These are phyloP conservation scores for Ammospiza caudacuta DNA, from an alignment of 2,113 vertebrate species.

Conservation along the genomic window DNA sequence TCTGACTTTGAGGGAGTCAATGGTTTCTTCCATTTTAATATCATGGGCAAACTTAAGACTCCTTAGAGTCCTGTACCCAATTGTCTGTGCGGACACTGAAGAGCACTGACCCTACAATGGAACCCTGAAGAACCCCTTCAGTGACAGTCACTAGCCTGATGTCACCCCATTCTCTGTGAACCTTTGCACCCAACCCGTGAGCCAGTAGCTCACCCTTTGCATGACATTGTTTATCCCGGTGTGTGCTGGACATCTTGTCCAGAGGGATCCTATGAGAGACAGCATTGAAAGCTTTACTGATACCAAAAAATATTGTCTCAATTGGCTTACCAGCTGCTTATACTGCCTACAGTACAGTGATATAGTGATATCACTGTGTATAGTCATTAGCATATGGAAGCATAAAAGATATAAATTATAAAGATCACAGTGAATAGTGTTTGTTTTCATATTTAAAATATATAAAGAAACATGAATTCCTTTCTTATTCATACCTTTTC, in stretches of 20 bases:
- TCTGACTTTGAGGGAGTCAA: not conserved
- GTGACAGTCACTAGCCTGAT: not conserved
- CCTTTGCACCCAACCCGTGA: rapidly evolving
- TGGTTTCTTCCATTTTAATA: not conserved
- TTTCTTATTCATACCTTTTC: not conserved
- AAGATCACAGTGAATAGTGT: not conserved
- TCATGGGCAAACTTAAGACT: not conserved
- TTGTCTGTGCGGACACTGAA: not conserved
- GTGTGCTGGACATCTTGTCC: not conserved
- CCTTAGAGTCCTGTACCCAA: not conserved
- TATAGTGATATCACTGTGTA: not conserved
- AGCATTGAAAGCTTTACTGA: not conserved
- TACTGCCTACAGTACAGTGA: not conserved
- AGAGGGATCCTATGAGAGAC: not conserved
- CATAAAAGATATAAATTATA: not conserved
- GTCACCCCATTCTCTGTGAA: not conserved
- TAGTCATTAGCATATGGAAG: not conserved
- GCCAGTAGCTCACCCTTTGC: not conserved
- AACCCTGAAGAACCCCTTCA: not conserved
- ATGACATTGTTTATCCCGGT: not conserved
- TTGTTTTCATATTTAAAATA: not conserved
- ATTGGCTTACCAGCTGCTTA: not conserved
- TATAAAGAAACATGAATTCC: not conserved
- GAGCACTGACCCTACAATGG: not conserved
- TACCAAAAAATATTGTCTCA: not conserved